phyloP scores from a whole-genome alignment of 1,140 invertebrate species.

The Drosophila ambigua region DNA sequence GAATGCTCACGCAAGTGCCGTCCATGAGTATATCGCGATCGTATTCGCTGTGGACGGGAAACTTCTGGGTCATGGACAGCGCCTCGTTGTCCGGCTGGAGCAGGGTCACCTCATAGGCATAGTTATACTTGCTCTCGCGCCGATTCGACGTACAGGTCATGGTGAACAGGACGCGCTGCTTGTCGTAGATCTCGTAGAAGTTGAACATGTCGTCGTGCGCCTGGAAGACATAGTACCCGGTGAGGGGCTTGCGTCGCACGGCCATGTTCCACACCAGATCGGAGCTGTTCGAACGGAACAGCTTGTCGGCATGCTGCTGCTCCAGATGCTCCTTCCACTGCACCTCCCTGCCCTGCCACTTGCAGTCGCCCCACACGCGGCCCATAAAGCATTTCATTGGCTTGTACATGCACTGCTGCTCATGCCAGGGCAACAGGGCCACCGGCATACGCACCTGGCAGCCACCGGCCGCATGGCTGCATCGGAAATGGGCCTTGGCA shows the following conservation, averaged over 20 bases:
- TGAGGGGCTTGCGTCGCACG: constrained; percentile 61
- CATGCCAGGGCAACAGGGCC: constrained; percentile 76
- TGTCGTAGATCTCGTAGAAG: constrained; percentile 79
- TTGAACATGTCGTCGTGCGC: constrained; percentile 80
- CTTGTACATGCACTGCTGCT: constrained; percentile 81
- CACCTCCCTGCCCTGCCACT: constrained; percentile 75
- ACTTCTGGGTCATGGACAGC: constrained; percentile 74
- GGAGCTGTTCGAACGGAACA: constrained; percentile 47
- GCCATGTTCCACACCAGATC: constrained; percentile 77
- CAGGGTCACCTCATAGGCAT: constrained; percentile 77
- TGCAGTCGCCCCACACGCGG: constrained; percentile 79
- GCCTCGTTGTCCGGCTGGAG: constrained; percentile 72
- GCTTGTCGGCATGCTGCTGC: constrained; percentile 61
- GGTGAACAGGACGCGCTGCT: constrained; percentile 73
- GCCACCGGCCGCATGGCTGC: constrained; percentile 68
- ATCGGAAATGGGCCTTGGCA: constrained; percentile 79
- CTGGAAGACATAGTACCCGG: constrained; percentile 80
- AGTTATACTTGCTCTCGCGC: constrained; percentile 74
- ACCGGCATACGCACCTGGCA: constrained; percentile 75
- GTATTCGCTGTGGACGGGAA: constrained; percentile 81
- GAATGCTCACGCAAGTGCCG: constrained; percentile 75
- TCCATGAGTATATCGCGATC: constrained; percentile 75
- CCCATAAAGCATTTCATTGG: constrained; percentile 83
- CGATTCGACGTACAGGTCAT: constrained; percentile 81
- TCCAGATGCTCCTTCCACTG: constrained; percentile 82